Percentiles rank a stretch among this genome's conserved stretches.
Evolutionary conservation across 92 coral and sea anemone species (phyloP).

Genomic region (Porites cylindrica): DNA sequence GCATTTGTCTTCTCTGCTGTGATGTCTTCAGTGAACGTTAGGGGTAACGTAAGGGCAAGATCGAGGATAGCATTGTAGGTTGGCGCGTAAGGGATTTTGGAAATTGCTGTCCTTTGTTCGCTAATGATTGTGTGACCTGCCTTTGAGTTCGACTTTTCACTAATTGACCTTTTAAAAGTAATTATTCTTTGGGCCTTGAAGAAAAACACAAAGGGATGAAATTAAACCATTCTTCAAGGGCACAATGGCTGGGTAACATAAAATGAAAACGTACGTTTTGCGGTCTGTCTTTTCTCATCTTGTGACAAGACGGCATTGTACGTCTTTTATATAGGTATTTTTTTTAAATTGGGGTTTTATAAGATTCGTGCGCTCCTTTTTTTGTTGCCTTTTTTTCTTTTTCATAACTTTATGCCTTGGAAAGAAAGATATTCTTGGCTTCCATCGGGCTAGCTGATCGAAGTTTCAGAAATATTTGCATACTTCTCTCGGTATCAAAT

Average conservation of each 20-base stretch:
- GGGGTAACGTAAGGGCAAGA: not conserved
- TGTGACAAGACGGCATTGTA: not conserved
- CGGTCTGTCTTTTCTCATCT: not conserved
- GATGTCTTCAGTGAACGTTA: not conserved
- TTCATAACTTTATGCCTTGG: not conserved
- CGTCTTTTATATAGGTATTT: no score
- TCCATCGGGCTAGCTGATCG: not conserved
- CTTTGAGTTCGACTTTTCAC: slow-evolving; percentile 19
- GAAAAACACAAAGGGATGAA: not conserved
- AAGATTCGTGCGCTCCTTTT: no score
- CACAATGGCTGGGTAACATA: not conserved
- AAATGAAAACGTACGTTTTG: not conserved
- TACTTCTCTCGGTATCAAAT: not conserved
- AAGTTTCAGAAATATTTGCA: not conserved
- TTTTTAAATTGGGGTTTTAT: not conserved
- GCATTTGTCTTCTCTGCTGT: not conserved
- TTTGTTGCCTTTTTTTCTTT: not conserved
- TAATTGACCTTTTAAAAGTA: slow-evolving; percentile 40
- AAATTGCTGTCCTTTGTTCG: slow-evolving; percentile 24
- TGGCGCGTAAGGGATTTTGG: slow-evolving; percentile 2
- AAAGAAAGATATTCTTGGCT: not conserved
- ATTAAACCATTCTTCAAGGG: not conserved
- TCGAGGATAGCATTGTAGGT: not conserved
- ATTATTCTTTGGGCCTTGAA: slow-evolving; percentile 15
- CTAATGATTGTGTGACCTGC: slow-evolving; percentile 31